Conservation (phyloP, 2,113 vertebrate species). For the Entomyzon cyanotis region DNA sequence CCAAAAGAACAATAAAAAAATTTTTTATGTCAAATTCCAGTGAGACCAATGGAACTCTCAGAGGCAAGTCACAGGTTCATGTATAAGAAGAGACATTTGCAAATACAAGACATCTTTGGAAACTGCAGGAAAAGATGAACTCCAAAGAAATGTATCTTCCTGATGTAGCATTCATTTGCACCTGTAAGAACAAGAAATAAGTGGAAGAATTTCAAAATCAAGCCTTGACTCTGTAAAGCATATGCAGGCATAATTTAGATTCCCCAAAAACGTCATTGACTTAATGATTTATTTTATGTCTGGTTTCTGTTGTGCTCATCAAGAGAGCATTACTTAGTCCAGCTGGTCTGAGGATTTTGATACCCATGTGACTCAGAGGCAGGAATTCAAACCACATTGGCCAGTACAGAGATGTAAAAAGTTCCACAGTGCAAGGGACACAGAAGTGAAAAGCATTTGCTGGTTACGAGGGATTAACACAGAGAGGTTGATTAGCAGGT, state of each 20-base stretch:
- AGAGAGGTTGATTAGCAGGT: not conserved
- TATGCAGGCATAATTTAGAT: not conserved
- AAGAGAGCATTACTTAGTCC: not conserved
- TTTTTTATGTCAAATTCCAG: not conserved
- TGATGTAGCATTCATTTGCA: not conserved
- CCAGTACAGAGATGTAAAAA: not conserved
- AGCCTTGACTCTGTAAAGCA: not conserved
- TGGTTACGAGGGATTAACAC: not conserved
- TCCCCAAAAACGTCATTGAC: not conserved
- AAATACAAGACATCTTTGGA: not conserved
- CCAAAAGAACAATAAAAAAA: not conserved
- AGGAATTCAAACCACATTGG: not conserved
- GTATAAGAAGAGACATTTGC: not conserved
- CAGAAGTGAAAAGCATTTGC: not conserved
- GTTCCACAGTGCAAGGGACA: not conserved
- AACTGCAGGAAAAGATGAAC: not conserved
- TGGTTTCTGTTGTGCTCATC: not conserved
- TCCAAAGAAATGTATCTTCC: not conserved
- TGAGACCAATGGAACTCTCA: not conserved
- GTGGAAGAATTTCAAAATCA: not conserved
- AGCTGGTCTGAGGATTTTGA: not conserved
- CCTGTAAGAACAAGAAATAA: not conserved
- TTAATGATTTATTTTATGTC: not conserved
- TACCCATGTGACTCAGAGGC: not conserved
- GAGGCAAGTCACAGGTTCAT: not conserved